These are phyloP conservation scores for Andrena minutula DNA, from an alignment of 2,888 invertebrate genomes.

Conservation along the genomic window DNA sequence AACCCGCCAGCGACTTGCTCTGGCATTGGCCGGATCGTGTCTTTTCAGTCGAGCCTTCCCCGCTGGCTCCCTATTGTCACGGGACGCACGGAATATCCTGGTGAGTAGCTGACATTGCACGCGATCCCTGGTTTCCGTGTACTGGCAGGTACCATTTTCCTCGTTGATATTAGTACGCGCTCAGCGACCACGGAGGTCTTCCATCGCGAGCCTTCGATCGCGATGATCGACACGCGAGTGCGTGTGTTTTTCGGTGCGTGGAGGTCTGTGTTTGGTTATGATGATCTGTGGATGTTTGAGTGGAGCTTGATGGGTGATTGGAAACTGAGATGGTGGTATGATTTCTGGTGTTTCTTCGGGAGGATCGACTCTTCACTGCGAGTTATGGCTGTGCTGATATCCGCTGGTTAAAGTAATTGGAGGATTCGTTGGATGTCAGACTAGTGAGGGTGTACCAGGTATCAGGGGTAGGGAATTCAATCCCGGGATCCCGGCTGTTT, in stretches of 20 bases:
- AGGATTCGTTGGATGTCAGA: too few relatives aligned
- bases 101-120: constrained; percentile 79
- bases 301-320: too few relatives aligned
- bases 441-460: too few relatives aligned
- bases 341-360: too few relatives aligned
- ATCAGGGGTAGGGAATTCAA: too few relatives aligned
- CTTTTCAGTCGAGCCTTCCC: constrained; percentile 66
- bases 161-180: constrained; percentile 22
- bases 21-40: constrained; percentile 73
- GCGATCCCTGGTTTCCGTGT: constrained; percentile 77
- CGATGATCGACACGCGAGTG: background rate
- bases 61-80: constrained; percentile 80
- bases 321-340: too few relatives aligned
- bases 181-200: background rate
- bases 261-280: too few relatives aligned
- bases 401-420: too few relatives aligned
- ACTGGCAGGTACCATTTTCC: constrained; percentile 75
- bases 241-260: background rate
- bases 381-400: too few relatives aligned
- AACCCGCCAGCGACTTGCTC: constrained; percentile 59
- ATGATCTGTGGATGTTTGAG: too few relatives aligned
- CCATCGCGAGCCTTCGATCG: constrained; percentile 1
- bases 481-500: too few relatives aligned
- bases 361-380: too few relatives aligned
- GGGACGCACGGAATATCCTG: constrained; percentile 79